Conservation (phyloP, 2,888 invertebrate genomes). For the Platypus cylindrus region DNA sequence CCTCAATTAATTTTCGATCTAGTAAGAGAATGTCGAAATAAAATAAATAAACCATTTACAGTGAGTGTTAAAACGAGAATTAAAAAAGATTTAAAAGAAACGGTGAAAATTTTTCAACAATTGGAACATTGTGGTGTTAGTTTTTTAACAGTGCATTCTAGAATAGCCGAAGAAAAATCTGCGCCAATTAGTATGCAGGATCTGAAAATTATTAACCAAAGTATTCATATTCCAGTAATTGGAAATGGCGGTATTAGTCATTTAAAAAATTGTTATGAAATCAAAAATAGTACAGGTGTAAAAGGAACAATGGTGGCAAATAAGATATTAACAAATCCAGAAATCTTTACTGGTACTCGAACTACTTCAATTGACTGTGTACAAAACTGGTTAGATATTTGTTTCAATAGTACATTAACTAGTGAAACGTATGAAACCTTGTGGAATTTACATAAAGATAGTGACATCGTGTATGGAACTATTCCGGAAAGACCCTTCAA, state of each 20-base stretch:
- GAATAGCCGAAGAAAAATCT: conserved; percentile 71
- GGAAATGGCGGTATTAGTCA: conserved; percentile 85
- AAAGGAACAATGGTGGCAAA: conserved; percentile 88
- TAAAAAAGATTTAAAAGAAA: conserved; percentile 52
- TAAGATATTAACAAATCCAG: conserved; percentile 83
- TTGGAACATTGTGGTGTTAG: conserved; percentile 77
- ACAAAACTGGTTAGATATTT: conserved; percentile 67
- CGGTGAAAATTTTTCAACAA: conserved; percentile 66
- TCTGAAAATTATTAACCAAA: conserved; percentile 57
- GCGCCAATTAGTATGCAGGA: conserved; percentile 58
- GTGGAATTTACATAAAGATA: too few species aligned
- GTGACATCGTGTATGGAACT: too few species aligned
- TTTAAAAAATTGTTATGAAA: conserved; percentile 53
- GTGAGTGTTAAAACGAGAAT: conserved; percentile 89
- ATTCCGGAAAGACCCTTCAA: conserved; percentile 42
- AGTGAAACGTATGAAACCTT: too few species aligned
- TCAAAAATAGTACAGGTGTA: conserved; percentile 56
- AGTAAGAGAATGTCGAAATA: conserved; percentile 60
- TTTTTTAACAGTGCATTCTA: conserved; percentile 83
- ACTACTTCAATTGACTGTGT: conserved; percentile 66
- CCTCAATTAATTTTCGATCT: conserved; percentile 77
- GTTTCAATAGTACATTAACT: conserved; percentile 38
- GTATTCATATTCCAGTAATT: conserved; percentile 68
- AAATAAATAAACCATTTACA: conserved; percentile 61
- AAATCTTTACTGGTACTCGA: conserved; percentile 62